Percentiles rank a stretch among this genome's conserved stretches.
Conservation (phyloP, 2,113 vertebrate species). For the Oncorhynchus keta region DNA sequence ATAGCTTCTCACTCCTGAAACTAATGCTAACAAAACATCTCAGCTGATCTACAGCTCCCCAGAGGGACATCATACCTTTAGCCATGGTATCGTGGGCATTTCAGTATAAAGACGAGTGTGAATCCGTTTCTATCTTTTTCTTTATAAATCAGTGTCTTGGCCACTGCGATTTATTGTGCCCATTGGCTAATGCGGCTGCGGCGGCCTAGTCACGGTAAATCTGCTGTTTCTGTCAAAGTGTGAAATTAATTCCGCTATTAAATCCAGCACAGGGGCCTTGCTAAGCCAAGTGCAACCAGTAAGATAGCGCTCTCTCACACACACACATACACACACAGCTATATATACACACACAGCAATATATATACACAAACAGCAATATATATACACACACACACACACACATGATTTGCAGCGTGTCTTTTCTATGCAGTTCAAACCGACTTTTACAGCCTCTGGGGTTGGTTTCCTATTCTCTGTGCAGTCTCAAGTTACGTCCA, state of each 20-base stretch:
- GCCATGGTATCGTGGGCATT: slow-evolving; percentile 30
- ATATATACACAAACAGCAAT: neutral
- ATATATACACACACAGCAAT: slow-evolving; percentile 8
- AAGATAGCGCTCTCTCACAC: neutral
- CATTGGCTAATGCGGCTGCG: slow-evolving; percentile 47
- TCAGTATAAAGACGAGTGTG: slow-evolving; percentile 23
- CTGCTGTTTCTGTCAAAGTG: slow-evolving; percentile 64
- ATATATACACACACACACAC: slow-evolving; percentile 11
- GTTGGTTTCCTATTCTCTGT: neutral
- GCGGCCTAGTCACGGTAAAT: slow-evolving; percentile 60
- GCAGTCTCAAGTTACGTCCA: neutral
- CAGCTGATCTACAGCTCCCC: slow-evolving; percentile 21
- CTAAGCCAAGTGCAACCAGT: slow-evolving; percentile 22
- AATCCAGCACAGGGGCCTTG: slow-evolving; percentile 54
- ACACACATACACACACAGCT: slow-evolving; percentile 3
- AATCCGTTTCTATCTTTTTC: slow-evolving; percentile 47
- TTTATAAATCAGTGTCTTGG: slow-evolving; percentile 59
- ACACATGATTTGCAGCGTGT: slow-evolving; percentile 39
- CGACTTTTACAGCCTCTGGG: slow-evolving; percentile 31
- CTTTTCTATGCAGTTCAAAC: slow-evolving; percentile 39
- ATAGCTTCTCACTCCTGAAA: no score
- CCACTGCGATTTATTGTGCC: slow-evolving; percentile 59
- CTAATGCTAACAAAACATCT: slow-evolving; percentile 34
- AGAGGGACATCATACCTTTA: slow-evolving; percentile 41
- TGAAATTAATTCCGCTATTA: slow-evolving; percentile 60